Conservation (phyloP, 2,113 vertebrate genomes). For the Strigops habroptila region DNA sequence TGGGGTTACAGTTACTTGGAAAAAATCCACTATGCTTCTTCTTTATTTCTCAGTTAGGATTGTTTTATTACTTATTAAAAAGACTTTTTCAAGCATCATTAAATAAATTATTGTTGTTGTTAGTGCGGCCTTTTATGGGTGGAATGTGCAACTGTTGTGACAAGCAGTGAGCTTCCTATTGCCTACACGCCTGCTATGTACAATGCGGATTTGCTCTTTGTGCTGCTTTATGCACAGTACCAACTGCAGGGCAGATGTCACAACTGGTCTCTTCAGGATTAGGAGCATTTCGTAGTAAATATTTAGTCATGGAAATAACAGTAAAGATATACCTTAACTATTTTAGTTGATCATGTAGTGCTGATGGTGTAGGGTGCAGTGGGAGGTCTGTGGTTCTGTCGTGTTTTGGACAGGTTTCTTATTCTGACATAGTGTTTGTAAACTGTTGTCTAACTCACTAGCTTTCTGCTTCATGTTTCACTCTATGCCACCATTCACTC, state of each 20-base stretch:
- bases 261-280: not conserved
- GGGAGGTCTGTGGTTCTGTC: not conserved
- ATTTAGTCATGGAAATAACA: not conserved
- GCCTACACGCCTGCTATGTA: accelerated
- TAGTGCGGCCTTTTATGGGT: not conserved
- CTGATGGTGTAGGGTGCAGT: not conserved
- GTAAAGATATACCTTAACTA: not conserved
- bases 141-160: not conserved
- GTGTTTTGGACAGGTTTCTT: not conserved
- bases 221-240: accelerated
- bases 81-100: not conserved
- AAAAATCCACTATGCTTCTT: not conserved
- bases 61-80: not conserved
- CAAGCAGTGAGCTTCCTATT: not conserved
- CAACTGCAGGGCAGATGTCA: accelerated
- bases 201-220: not conserved
- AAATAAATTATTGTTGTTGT: not conserved
- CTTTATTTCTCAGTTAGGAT: slow-evolving; percentile 20
- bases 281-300: not conserved
- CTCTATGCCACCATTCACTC: not conserved
- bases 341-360: not conserved
- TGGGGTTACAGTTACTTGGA: not conserved
- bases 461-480: not conserved
- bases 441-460: not conserved
- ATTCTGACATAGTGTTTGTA: not conserved